phyloP scores from a whole-genome alignment of 2,797 vertebrate species.

The Chelmon rostratus region DNA sequence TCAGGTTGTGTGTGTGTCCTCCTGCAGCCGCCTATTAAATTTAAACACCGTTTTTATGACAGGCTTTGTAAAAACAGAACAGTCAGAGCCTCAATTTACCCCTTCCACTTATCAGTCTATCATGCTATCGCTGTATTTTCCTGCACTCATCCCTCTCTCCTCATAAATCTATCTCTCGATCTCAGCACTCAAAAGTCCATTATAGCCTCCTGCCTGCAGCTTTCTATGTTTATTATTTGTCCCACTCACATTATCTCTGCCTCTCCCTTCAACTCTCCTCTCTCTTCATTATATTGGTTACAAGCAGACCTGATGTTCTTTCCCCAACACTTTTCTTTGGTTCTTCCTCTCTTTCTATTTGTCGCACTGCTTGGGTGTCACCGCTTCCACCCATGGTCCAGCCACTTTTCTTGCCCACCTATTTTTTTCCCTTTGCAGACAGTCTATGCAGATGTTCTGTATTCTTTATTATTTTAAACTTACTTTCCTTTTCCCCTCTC shows the following conservation, averaged over 20 bases:
- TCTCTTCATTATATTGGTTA: constrained; percentile 76
- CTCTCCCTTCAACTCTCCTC: constrained; percentile 51
- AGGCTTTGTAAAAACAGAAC: constrained; percentile 72
- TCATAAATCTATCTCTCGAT: constrained; percentile 77
- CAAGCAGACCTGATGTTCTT: constrained; percentile 74
- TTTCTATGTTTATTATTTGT: constrained; percentile 74
- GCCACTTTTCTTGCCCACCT: constrained; percentile 22
- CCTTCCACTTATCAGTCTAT: constrained; percentile 76
- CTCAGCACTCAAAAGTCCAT: constrained; percentile 80
- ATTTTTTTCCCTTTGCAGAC: constrained; percentile 50
- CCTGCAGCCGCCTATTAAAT: constrained; percentile 65
- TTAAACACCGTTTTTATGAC: constrained; percentile 72
- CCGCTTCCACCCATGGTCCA: constrained; percentile 16
- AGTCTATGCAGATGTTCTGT: constrained; percentile 44
- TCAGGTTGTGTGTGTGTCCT: constrained; percentile 11
- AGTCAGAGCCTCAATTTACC: constrained; percentile 69
- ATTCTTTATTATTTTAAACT: constrained; percentile 52
- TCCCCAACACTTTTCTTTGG: constrained; percentile 37
- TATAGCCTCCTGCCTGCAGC: constrained; percentile 74
- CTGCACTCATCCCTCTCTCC: constrained; percentile 66
- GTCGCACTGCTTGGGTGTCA: background rate
- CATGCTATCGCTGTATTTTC: constrained; percentile 61
- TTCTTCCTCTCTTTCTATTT: constrained; percentile 15
- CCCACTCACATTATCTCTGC: constrained; percentile 74
- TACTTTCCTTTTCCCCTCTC: constrained; percentile 37